These are phyloP conservation scores for Theocolax elegans DNA, from an alignment of 1,140 invertebrate species.

Conservation along the genomic window DNA sequence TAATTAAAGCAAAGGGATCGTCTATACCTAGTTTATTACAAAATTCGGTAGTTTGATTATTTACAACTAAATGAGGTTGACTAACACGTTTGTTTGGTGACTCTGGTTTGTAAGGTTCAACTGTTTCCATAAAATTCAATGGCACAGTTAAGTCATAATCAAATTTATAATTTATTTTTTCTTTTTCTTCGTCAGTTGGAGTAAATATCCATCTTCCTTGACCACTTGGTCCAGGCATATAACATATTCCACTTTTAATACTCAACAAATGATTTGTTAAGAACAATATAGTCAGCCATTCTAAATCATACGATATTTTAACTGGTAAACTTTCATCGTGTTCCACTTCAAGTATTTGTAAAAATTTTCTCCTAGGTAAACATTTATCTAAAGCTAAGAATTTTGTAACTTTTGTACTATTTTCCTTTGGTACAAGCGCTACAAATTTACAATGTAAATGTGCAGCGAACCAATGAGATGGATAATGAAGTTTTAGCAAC, in stretches of 20 bases:
- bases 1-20: slow-evolving; percentile 75
- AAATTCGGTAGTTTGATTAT: slow-evolving; percentile 85
- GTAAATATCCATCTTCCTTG: slow-evolving; percentile 80
- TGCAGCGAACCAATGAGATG: slow-evolving; percentile 95
- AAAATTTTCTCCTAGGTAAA: slow-evolving; percentile 86
- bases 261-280: slow-evolving; percentile 90
- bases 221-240: slow-evolving; percentile 82
- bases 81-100: slow-evolving; percentile 54
- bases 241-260: slow-evolving; percentile 75
- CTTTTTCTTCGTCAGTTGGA: slow-evolving; percentile 80
- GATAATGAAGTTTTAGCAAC: slow-evolving; percentile 82
- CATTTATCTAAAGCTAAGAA: slow-evolving; percentile 98
- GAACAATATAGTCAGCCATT: slow-evolving; percentile 91
- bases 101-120: slow-evolving; percentile 72
- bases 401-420: slow-evolving; percentile 74
- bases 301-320: slow-evolving; percentile 85
- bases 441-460: slow-evolving; percentile 97
- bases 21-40: slow-evolving; percentile 84
- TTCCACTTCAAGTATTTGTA: slow-evolving; percentile 78
- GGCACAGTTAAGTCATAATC: slow-evolving; percentile 75
- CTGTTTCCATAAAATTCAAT: slow-evolving; percentile 82
- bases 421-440: slow-evolving; percentile 76
- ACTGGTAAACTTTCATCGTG: slow-evolving; percentile 70
- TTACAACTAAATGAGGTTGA: slow-evolving; percentile 68
- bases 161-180: slow-evolving; percentile 75